Conservation (phyloP, 2,113 vertebrate genomes). For the Solenodon paradoxus region DNA sequence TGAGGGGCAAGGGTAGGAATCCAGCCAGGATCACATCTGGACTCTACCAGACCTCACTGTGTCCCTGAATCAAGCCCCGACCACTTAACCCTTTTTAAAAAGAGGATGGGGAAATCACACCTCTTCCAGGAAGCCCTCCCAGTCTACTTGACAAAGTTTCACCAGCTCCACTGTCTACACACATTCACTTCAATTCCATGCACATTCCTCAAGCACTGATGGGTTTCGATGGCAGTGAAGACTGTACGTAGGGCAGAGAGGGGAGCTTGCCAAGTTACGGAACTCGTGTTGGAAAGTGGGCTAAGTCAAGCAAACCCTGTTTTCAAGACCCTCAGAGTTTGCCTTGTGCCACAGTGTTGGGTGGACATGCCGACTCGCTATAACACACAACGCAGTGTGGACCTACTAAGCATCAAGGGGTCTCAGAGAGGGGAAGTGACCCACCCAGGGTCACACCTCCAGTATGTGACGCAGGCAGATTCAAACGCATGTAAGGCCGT, state of each 20-base stretch:
- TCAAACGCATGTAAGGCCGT: background rate
- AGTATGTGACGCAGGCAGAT: background rate
- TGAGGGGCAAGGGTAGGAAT: accelerated
- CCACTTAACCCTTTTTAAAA: background rate
- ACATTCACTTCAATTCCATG: background rate
- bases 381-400: background rate
- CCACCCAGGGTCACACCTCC: background rate
- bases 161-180: background rate
- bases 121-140: background rate
- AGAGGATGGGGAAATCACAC: background rate
- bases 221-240: background rate
- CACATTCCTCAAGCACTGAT: background rate
- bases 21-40: background rate
- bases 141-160: background rate
- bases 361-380: background rate
- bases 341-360: background rate
- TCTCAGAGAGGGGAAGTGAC: background rate
- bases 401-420: background rate
- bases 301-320: background rate
- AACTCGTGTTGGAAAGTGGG: background rate
- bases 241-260: background rate
- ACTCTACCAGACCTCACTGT: background rate
- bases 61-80: background rate
- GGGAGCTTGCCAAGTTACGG: background rate
- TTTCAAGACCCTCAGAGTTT: background rate